Evolutionary conservation across 1,140 invertebrate species (phyloP).

Genomic region (Zaprionus taronus): DNA sequence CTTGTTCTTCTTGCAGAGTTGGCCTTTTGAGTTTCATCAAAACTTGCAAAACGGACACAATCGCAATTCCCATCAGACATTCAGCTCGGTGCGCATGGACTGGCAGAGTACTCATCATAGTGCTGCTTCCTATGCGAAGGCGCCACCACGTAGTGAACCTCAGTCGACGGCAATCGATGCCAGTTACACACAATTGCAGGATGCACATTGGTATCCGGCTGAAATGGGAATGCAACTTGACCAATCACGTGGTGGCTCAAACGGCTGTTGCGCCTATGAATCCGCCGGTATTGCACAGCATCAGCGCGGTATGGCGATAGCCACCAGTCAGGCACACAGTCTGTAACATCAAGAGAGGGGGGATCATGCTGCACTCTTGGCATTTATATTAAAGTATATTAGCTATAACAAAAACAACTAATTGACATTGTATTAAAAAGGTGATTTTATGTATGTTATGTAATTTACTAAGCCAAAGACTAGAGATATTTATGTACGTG

Average conservation of each 20-base stretch:
- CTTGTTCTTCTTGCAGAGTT: slow-evolving; percentile 62
- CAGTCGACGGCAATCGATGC: slow-evolving; percentile 32
- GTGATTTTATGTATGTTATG: slow-evolving; percentile 61
- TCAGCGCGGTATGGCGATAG: slow-evolving; percentile 58
- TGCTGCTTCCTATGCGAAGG: slow-evolving; percentile 52
- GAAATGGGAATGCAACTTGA: slow-evolving; percentile 59
- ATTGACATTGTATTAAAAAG: slow-evolving; percentile 63
- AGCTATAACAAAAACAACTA: slow-evolving; percentile 13
- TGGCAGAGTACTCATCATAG: slow-evolving; percentile 54
- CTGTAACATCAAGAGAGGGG: slow-evolving; percentile 31
- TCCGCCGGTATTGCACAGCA: slow-evolving; percentile 47
- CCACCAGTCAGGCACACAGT: slow-evolving; percentile 57
- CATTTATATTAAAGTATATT: slow-evolving; percentile 25
- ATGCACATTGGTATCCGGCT: slow-evolving; percentile 60
- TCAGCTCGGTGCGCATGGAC: slow-evolving; percentile 57
- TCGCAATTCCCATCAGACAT: slow-evolving; percentile 34
- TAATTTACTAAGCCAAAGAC: slow-evolving; percentile 70
- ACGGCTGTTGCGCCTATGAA: slow-evolving; percentile 60
- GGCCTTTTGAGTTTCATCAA: slow-evolving; percentile 81
- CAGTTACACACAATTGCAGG: slow-evolving; percentile 54
- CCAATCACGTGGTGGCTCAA: slow-evolving; percentile 14
- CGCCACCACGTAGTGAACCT: slow-evolving; percentile 41
- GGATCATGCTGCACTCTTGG: neutral
- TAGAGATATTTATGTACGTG: slow-evolving; percentile 41
- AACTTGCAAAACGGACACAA: slow-evolving; percentile 47